A percentile compares a stretch with the other conserved stretches of the same genome.
phyloP scores from a whole-genome alignment of 2,113 vertebrate genomes.

The Scolopax mira region DNA sequence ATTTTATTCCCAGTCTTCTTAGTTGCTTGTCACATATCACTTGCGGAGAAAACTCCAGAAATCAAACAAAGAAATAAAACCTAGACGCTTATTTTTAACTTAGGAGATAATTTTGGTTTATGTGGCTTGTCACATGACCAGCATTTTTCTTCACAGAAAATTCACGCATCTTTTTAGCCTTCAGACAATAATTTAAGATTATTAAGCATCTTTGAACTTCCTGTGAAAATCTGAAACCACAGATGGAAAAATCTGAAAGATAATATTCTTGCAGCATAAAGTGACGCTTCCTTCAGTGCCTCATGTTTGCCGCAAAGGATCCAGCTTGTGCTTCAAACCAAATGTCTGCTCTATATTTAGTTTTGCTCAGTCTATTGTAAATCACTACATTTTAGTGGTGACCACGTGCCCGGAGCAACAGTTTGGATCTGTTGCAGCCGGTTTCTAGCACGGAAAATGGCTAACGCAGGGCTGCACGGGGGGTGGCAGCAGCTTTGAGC shows the following conservation, averaged over 20 bases:
- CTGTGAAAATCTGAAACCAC: not conserved
- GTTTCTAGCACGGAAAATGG: not conserved
- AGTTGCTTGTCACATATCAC: not conserved
- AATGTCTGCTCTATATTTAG: constrained; percentile 2
- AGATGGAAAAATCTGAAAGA: not conserved
- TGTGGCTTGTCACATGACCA: not conserved
- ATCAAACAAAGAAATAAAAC: not conserved
- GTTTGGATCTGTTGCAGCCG: not conserved
- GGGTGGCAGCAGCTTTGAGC: too few species aligned
- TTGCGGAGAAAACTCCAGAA: not conserved
- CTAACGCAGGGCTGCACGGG: accelerated
- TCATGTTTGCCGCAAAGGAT: not conserved
- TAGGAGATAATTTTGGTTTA: not conserved
- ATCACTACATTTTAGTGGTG: not conserved
- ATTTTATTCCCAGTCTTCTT: not conserved
- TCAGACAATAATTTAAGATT: not conserved
- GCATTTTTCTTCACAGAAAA: not conserved
- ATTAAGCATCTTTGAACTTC: not conserved
- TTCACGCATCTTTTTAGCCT: not conserved
- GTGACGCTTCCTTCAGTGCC: not conserved
- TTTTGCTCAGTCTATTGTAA: not conserved
- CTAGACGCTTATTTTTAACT: constrained; percentile 9
- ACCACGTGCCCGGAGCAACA: not conserved
- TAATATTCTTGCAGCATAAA: not conserved
- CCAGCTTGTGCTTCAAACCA: not conserved